phyloP scores from a whole-genome alignment of 2,113 vertebrate genomes.

The Hystrix cristata region DNA sequence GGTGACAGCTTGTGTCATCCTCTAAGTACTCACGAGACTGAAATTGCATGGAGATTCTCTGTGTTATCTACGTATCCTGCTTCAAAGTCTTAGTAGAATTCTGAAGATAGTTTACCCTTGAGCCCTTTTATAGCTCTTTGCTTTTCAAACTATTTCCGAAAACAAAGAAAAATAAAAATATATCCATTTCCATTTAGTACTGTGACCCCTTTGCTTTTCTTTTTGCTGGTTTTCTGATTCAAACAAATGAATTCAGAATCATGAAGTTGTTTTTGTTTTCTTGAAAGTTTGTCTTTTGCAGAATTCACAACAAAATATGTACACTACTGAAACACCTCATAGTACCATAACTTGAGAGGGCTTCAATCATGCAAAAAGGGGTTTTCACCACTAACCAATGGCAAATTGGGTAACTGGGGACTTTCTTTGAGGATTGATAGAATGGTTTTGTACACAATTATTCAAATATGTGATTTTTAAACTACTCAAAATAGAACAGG shows the following conservation, averaged over 20 bases:
- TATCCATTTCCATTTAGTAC: neutral
- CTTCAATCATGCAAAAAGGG: neutral
- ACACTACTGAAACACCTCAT: neutral
- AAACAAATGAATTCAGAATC: neutral
- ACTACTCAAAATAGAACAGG: neutral
- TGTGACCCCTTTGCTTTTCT: neutral
- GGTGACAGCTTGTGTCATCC: neutral
- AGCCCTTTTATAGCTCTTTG: neutral
- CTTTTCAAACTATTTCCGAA: constrained; percentile 31
- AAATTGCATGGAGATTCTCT: neutral
- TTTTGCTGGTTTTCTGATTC: neutral
- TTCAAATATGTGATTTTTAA: neutral
- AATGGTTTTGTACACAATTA: neutral
- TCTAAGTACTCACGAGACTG: neutral
- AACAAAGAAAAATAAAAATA: constrained; percentile 34
- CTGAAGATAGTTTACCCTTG: neutral
- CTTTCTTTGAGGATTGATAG: neutral
- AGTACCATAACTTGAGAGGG: neutral
- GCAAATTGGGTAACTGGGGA: neutral
- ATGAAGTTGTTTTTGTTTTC: neutral
- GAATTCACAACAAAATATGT: constrained; percentile 19
- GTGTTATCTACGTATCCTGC: neutral
- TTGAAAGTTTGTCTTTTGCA: neutral
- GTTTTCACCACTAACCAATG: neutral
- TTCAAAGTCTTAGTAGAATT: constrained; percentile 5